phyloP scores from a whole-genome alignment of 2,113 vertebrate species.

The Numenius arquata region DNA sequence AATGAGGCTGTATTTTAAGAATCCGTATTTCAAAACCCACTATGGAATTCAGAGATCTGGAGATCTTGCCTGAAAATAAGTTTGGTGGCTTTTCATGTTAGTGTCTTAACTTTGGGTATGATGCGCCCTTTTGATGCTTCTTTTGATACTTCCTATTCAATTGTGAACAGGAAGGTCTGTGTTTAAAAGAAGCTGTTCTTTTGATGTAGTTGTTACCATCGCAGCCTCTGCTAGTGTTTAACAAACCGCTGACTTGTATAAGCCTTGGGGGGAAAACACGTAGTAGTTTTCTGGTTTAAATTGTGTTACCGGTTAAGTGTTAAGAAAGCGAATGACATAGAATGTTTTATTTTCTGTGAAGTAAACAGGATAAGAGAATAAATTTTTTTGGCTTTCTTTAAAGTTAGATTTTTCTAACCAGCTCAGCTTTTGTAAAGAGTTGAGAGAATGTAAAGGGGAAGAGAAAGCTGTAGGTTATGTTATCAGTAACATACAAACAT shows the following conservation, averaged over 20 bases:
- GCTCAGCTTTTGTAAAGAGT: neutral
- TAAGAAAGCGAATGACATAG: neutral
- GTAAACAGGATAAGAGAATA: neutral
- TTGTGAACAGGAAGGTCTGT: neutral
- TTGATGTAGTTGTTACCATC: neutral
- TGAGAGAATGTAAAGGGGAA: neutral
- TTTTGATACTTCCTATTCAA: neutral
- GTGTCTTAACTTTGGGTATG: neutral
- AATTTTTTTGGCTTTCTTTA: neutral
- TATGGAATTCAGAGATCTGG: neutral
- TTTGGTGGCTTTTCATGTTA: neutral
- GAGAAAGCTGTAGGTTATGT: neutral
- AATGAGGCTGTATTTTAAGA: neutral
- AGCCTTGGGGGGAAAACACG: neutral
- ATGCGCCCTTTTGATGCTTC: accelerated
- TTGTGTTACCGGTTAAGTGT: neutral
- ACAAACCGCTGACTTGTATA: neutral
- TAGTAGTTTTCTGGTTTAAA: neutral
- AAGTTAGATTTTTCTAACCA: neutral
- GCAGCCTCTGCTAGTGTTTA: neutral
- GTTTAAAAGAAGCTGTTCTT: neutral
- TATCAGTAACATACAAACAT: accelerated
- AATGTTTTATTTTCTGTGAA: neutral
- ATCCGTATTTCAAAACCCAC: neutral
- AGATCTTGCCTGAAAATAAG: neutral